Conservation (phyloP, 2,113 vertebrate genomes). For the cat (Felis catus) region DNA sequence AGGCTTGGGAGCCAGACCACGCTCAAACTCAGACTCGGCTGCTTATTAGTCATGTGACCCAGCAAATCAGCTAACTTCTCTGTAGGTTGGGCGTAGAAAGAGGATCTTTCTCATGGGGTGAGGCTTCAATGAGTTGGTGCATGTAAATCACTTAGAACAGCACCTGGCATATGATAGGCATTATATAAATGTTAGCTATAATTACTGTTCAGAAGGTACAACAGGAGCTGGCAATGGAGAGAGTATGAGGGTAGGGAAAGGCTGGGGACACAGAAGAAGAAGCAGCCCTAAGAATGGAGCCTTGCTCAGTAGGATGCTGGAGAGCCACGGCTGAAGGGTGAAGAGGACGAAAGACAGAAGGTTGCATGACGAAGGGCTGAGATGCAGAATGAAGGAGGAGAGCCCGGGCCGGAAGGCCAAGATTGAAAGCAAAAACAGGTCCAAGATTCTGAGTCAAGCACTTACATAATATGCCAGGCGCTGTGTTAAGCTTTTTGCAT, state of each 20-base stretch:
- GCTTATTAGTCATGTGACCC: background rate
- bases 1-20: background rate
- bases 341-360: background rate
- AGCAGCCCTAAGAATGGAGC: background rate
- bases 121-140: background rate
- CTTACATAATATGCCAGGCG: background rate
- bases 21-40: background rate
- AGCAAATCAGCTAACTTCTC: background rate
- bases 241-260: background rate
- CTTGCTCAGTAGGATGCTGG: background rate
- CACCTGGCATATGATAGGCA: background rate
- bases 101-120: background rate
- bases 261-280: background rate
- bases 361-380: background rate
- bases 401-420: background rate
- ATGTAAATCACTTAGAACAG: background rate
- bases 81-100: background rate
- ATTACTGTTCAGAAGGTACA: background rate
- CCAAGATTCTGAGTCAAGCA: background rate
- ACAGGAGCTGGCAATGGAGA: background rate
- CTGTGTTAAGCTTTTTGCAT: background rate
- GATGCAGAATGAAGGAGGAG: background rate
- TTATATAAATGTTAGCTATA: background rate
- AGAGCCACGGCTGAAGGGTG: background rate
- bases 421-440: background rate